Base-by-base conservation (phyloP, 2,797 vertebrate genomes). In the Toxotes lorentzi region DNA sequence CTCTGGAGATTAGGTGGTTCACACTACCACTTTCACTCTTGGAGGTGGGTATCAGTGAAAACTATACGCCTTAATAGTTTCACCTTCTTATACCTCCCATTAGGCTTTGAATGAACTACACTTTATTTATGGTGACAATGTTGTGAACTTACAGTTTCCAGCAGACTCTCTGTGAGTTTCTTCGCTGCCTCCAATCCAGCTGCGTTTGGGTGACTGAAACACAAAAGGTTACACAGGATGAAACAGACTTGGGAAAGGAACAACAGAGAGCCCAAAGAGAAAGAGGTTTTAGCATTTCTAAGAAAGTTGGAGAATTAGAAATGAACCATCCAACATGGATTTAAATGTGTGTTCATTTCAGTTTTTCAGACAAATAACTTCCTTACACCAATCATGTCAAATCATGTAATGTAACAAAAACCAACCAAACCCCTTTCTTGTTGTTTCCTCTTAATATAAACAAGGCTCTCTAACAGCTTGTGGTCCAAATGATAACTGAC, bases 131-230 rank as follows among this genome's bases (percentile, higher is more conserved):
- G 17, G 17, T 0, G 21, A 64, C 3, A 11, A 57, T 24, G 58
- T 64, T 1, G 13, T 50, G 0, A 53, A 88, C 95, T 90, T 88
- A 96, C 96, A 54, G 96, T 96, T 85, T 96, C 94, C 64, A 96
- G 83, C 48, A 96, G 93, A 80, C 92, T 95, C 77, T 96, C 95
- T 0, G 95, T 95, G 41, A 96, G 94, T 74, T 94, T 95, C 92
- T 96, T 96, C 3, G 96, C 95, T 0, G 93, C 79, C 71, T 96
- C 95, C 91, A 96, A 77, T 79, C 96, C 95, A 69, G 89, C 64
- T 75, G 94, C 67, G 63, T 95, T 96, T 16, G 95, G 95, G 83
- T 96, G 95, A 82, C 96, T 96, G 85, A 19, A 80, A 92, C 47
- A 85, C 51, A 89, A 14, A 68, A 61, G 54, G 60, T 80, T 83